Conservation (phyloP, 2,113 vertebrate species). For the Spizaetus ornatus region DNA sequence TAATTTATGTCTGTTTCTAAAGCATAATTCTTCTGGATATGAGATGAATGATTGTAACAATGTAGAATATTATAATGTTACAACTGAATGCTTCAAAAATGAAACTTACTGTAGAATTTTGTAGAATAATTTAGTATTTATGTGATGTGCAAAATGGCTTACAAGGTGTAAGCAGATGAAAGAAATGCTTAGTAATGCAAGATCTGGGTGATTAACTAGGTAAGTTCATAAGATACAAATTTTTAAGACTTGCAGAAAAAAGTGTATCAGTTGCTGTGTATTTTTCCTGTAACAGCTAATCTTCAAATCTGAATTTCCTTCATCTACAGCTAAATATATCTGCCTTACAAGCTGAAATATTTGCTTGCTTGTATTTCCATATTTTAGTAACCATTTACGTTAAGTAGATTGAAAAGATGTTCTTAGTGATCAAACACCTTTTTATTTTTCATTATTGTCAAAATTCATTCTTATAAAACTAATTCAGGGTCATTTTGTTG, state of each 20-base stretch:
- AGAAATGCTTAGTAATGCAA: background rate
- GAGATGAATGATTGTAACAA: background rate
- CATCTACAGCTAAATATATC: background rate
- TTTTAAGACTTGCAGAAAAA: background rate
- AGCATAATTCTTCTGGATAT: background rate
- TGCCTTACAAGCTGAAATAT: background rate
- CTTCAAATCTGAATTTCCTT: background rate
- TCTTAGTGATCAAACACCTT: background rate
- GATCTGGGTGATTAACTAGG: background rate
- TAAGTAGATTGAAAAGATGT: background rate
- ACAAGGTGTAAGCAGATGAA: background rate
- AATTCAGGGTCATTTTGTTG: background rate
- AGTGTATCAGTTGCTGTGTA: background rate
- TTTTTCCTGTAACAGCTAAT: background rate
- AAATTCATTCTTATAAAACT: constrained; percentile 14
- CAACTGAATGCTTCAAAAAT: background rate
- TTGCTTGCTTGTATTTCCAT: background rate
- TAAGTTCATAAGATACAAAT: background rate
- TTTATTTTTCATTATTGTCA: background rate
- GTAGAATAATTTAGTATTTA: background rate
- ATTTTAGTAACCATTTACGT: background rate
- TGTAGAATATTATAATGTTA: background rate
- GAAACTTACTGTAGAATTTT: background rate
- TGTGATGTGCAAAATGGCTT: background rate
- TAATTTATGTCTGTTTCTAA: background rate